Evolutionary conservation across 2,888 invertebrate species (phyloP).

Genomic region (Coelinius sp.): DNA sequence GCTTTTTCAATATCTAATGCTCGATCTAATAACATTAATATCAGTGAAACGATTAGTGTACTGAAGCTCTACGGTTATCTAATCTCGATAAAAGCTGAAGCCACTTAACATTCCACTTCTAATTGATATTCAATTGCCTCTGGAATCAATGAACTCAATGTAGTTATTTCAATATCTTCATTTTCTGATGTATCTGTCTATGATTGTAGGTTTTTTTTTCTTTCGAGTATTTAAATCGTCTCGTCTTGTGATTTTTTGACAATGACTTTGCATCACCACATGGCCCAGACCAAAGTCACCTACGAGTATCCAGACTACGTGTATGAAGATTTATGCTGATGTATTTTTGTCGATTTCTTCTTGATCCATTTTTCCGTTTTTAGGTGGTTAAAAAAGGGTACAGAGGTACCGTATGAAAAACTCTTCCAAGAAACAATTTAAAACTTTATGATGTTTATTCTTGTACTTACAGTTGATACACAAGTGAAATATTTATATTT

Average conservation of each 20-base stretch:
- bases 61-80: neutral
- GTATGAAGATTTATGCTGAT: slow-evolving; percentile 26
- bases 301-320: neutral
- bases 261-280: neutral
- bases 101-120: neutral
- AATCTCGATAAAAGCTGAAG: neutral
- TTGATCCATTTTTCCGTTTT: neutral
- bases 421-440: slow-evolving; percentile 63
- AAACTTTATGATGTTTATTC: slow-evolving; percentile 66
- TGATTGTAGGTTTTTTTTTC: neutral
- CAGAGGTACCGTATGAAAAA: slow-evolving; percentile 18
- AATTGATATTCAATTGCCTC: neutral
- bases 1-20: neutral
- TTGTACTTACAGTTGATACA: slow-evolving; percentile 34
- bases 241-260: too few relatives aligned
- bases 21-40: neutral
- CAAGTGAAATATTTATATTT: neutral
- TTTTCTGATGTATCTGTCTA: neutral
- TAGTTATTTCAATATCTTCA: neutral
- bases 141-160: neutral
- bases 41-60: neutral
- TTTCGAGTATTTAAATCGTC: neutral
- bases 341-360: slow-evolving; percentile 41
- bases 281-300: neutral
- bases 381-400: neutral